phyloP scores from a whole-genome alignment of 2,797 vertebrate species.

The Denticeps clupeoides region DNA sequence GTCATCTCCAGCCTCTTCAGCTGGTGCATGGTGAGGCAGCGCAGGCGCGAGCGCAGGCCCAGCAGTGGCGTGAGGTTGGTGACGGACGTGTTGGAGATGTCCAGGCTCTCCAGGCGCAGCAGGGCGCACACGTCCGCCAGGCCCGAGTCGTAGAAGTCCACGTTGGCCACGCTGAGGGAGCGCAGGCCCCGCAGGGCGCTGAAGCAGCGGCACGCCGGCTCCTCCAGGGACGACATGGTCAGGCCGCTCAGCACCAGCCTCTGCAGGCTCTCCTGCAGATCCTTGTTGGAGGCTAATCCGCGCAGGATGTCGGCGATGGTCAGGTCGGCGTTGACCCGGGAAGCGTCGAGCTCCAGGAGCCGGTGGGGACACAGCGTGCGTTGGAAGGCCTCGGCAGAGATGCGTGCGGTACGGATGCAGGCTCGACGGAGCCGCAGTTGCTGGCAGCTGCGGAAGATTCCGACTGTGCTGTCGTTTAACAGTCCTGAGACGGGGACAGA shows the following conservation, averaged over 20 bases:
- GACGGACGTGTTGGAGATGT: constrained; percentile 97
- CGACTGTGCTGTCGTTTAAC: constrained; percentile 87
- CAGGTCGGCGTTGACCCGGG: constrained; percentile 90
- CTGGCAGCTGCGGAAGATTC: constrained; percentile 84
- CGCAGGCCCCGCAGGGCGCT: constrained; percentile 77
- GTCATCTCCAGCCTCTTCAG: constrained; percentile 98
- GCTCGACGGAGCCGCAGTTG: constrained; percentile 83
- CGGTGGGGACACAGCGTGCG: constrained; percentile 89
- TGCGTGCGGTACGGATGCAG: constrained; percentile 86
- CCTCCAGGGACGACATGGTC: constrained; percentile 90
- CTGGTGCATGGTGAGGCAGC: constrained; percentile 95
- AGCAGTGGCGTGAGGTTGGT: constrained; percentile 87
- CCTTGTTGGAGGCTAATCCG: constrained; percentile 84
- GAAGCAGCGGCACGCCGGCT: constrained; percentile 79
- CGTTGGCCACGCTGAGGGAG: constrained; percentile 83
- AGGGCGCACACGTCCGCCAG: constrained; percentile 81
- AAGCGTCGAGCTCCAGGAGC: constrained; percentile 85
- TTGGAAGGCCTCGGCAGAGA: constrained; percentile 90
- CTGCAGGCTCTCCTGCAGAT: constrained; percentile 73
- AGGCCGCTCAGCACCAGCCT: constrained; percentile 86
- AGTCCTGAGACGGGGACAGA: constrained; percentile 63
- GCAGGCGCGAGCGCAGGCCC: constrained; percentile 78
- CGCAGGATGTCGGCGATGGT: constrained; percentile 93
- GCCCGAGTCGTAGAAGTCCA: constrained; percentile 92
- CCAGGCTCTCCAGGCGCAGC: constrained; percentile 87